A percentile compares a stretch with the other conserved stretches of the same genome.
These are phyloP conservation scores for Mola mola DNA, from an alignment of 2,113 vertebrate species.

Conservation along the genomic window DNA sequence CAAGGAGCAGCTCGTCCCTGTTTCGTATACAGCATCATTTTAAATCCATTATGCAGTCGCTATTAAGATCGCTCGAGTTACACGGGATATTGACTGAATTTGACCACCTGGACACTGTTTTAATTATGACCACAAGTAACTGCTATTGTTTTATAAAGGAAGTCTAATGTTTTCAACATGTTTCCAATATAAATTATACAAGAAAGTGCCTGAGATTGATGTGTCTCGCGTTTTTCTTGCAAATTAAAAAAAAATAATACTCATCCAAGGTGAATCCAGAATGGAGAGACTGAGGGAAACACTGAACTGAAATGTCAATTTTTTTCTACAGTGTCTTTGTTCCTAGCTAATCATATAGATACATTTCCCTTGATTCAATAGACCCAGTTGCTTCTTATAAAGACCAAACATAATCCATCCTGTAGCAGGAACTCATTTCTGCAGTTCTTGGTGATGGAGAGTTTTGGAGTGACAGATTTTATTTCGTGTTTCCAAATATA, in stretches of 20 bases:
- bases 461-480: too few species aligned
- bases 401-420: not conserved
- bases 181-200: constrained; percentile 83
- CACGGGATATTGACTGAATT: constrained; percentile 33
- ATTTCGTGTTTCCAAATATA: too few species aligned
- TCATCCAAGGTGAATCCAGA: not conserved
- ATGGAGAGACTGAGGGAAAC: not conserved
- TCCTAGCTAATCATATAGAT: not conserved
- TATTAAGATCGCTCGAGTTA: constrained; percentile 52
- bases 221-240: constrained; percentile 6
- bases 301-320: not conserved
- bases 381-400: not conserved
- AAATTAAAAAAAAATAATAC: not conserved
- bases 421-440: too few species aligned
- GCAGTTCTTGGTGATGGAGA: not conserved
- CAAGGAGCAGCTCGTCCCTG: constrained; percentile 13
- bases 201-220: constrained; percentile 36
- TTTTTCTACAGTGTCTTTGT: not conserved
- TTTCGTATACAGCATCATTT: constrained; percentile 44
- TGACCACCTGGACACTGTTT: constrained; percentile 57
- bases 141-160: constrained; percentile 74
- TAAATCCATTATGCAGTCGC: constrained; percentile 50
- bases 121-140: constrained; percentile 68
- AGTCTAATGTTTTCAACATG: constrained; percentile 77
- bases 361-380: not conserved